phyloP scores from a whole-genome alignment of 2,797 vertebrate species.

The Sphenopsis melanotis region DNA sequence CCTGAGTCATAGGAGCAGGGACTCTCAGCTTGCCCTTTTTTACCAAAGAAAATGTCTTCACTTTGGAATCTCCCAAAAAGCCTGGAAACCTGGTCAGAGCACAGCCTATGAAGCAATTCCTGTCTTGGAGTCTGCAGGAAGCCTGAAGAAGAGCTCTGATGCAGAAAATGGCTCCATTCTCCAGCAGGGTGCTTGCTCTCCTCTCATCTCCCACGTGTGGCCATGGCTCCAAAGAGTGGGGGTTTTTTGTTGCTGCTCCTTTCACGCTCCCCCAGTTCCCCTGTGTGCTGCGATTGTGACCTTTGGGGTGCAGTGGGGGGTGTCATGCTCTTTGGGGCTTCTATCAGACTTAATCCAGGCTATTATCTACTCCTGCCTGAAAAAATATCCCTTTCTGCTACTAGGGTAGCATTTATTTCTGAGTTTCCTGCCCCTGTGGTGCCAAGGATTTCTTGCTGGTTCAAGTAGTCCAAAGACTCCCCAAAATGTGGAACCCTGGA shows the following conservation, averaged over 20 bases:
- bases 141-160: not conserved
- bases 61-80: not conserved
- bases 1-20: not conserved
- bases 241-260: not conserved
- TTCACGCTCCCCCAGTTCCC: not conserved
- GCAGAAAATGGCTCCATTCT: not conserved
- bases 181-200: not conserved
- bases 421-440: fast-evolving
- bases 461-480: not conserved
- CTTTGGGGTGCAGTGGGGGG: not conserved
- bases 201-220: fast-evolving
- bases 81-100: not conserved
- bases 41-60: not conserved
- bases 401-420: not conserved
- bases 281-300: not conserved
- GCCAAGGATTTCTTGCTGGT: not conserved
- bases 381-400: not conserved
- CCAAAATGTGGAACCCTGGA: not conserved
- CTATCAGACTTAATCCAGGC: not conserved
- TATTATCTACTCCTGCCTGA: not conserved
- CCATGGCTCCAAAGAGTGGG: not conserved
- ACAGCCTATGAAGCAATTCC: not conserved
- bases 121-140: not conserved
- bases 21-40: not conserved
- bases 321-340: not conserved